phyloP scores from a whole-genome alignment of 2,113 vertebrate species.

The Paratilapia polleni region DNA sequence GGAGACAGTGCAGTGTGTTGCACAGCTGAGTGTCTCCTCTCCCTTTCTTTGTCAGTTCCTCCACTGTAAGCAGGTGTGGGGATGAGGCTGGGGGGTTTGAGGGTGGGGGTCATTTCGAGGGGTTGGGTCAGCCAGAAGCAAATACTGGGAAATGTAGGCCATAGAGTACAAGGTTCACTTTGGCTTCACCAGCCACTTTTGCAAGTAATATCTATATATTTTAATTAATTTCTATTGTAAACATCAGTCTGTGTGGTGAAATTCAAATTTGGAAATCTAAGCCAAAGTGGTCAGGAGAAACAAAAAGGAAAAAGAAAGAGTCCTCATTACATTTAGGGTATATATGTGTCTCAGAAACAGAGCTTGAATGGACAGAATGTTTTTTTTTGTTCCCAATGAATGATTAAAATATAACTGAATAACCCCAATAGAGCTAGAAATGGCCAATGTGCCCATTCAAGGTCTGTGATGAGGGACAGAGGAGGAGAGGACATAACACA shows the following conservation, averaged over 20 bases:
- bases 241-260: conserved; percentile 17
- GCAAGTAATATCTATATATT: neutral
- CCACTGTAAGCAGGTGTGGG: conserved; percentile 38
- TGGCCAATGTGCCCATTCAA: conserved; percentile 47
- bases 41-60: conserved; percentile 39
- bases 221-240: conserved; percentile 9
- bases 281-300: conserved; percentile 21
- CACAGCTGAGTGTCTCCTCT: conserved; percentile 31
- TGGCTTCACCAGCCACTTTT: conserved; percentile 45
- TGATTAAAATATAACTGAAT: conserved; percentile 10
- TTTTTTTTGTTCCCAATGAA: neutral
- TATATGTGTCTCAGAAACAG: conserved; percentile 32
- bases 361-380: conserved; percentile 58
- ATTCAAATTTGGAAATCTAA: conserved; percentile 29
- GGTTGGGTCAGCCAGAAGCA: conserved; percentile 51
- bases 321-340: neutral
- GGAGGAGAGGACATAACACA: conserved; percentile 47
- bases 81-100: neutral
- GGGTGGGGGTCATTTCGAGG: neutral
- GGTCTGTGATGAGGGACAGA: conserved; percentile 53
- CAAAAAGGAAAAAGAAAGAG: neutral
- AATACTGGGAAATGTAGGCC: conserved; percentile 27
- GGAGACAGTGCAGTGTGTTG: conserved; percentile 29
- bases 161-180: conserved; percentile 23
- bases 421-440: neutral